Conservation (phyloP, 2,888 invertebrate species). For the Dicyrtoma fusca region DNA sequence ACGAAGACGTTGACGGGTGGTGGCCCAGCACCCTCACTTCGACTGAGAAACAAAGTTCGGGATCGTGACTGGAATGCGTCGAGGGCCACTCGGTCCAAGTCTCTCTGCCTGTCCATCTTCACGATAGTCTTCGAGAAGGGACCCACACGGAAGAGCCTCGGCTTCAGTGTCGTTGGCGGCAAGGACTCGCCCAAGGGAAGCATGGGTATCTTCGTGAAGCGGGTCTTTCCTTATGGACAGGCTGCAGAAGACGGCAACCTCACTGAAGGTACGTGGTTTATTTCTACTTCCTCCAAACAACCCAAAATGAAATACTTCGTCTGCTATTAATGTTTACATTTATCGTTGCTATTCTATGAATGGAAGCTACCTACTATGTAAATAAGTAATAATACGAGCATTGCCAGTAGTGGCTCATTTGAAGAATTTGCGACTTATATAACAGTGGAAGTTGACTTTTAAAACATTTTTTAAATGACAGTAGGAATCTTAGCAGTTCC, state of each 20-base stretch:
- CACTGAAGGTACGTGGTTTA: conserved; percentile 86
- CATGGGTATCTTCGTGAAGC: conserved; percentile 88
- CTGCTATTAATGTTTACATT: no score
- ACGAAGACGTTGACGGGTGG: neutral
- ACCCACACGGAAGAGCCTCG: conserved; percentile 79
- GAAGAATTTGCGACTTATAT: no score
- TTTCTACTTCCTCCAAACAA: no score
- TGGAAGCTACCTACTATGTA: no score
- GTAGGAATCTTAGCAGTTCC: no score
- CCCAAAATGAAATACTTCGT: no score
- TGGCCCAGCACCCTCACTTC: conserved; percentile 37
- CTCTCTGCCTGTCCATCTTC: conserved; percentile 54
- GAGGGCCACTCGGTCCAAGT: conserved; percentile 41
- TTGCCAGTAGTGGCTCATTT: no score
- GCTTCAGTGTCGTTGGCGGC: conserved; percentile 89
- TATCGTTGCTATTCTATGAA: no score
- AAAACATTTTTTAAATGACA: no score
- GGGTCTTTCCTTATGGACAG: conserved; percentile 83
- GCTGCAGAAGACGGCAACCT: conserved; percentile 81
- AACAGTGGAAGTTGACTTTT: no score
- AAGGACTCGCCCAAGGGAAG: conserved; percentile 80
- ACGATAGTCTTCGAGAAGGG: conserved; percentile 68
- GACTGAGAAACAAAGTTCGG: conserved; percentile 45
- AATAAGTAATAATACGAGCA: no score
- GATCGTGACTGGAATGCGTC: conserved; percentile 45